Evolutionary conservation across 1,140 invertebrate species (phyloP).

Genomic region (Hylaeus anthracinus): DNA sequence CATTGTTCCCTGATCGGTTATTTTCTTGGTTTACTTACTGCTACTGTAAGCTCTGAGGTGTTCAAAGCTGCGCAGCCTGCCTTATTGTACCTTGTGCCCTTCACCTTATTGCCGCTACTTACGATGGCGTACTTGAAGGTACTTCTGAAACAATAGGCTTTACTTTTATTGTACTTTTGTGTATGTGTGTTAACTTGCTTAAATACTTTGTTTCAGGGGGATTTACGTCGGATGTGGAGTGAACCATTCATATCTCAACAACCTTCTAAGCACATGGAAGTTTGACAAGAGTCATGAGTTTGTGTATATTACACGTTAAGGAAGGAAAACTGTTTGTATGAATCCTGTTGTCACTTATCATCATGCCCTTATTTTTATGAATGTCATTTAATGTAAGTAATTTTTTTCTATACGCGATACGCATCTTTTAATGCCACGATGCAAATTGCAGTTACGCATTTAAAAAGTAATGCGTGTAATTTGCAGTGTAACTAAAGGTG

Average conservation of each 20-base stretch:
- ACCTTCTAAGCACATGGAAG: slow-evolving; percentile 88
- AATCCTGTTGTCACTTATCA: slow-evolving; percentile 57
- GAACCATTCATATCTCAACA: slow-evolving; percentile 95
- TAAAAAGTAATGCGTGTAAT: slow-evolving; percentile 35
- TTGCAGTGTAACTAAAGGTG: slow-evolving; percentile 52
- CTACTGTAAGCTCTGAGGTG: slow-evolving; percentile 97
- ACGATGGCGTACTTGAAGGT: slow-evolving; percentile 99
- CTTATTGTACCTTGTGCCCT: slow-evolving; percentile 97
- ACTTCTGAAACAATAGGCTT: slow-evolving; percentile 54
- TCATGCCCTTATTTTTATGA: slow-evolving; percentile 62
- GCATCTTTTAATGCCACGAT: slow-evolving; percentile 54
- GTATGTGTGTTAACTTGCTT: background rate
- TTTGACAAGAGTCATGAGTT: slow-evolving; percentile 81
- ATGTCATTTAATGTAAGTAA: slow-evolving; percentile 72
- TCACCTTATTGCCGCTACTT: slow-evolving; percentile 96
- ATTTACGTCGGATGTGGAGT: slow-evolving; percentile 98
- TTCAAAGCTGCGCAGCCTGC: slow-evolving; percentile 99
- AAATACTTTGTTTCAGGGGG: slow-evolving; percentile 86
- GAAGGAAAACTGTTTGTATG: slow-evolving; percentile 55
- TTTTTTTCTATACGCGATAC: slow-evolving; percentile 52
- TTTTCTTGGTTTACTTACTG: slow-evolving; percentile 97
- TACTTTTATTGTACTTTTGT: background rate
- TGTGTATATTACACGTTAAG: slow-evolving; percentile 63
- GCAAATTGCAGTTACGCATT: slow-evolving; percentile 38
- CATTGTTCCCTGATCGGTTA: slow-evolving; percentile 99